These are phyloP conservation scores for Ceratina calcarata DNA, from an alignment of 1,140 invertebrate genomes.

Conservation along the genomic window DNA sequence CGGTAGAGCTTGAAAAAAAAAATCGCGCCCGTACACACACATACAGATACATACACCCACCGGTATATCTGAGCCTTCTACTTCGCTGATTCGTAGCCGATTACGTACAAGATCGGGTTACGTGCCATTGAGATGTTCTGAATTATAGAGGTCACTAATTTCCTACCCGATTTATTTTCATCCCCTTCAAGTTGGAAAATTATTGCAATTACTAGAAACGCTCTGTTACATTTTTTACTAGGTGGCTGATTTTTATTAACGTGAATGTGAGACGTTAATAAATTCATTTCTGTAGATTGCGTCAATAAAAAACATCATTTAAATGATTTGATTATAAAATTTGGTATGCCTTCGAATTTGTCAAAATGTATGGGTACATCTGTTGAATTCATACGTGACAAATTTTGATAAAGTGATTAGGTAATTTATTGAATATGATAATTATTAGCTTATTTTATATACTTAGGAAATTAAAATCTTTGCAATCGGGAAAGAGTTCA, in stretches of 20 bases:
- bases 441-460: not conserved
- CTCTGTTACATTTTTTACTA: too few relatives aligned
- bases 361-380: too few relatives aligned
- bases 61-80: constrained; percentile 51
- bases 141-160: constrained; percentile 48
- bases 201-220: too few relatives aligned
- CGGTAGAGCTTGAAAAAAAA: constrained; percentile 34
- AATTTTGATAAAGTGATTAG: not conserved
- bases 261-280: too few relatives aligned
- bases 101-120: constrained; percentile 38
- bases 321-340: too few relatives aligned
- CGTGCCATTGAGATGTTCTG: constrained; percentile 49
- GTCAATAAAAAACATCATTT: too few relatives aligned
- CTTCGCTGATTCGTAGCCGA: constrained; percentile 36
- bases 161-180: constrained; percentile 35
- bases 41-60: not conserved
- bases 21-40: not conserved
- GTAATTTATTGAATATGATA: too few relatives aligned
- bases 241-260: too few relatives aligned
- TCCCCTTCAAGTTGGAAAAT: not conserved
- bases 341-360: too few relatives aligned
- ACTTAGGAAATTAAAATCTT: not conserved
- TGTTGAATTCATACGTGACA: too few relatives aligned
- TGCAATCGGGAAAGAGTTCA: not conserved
- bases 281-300: too few relatives aligned